These are phyloP conservation scores for Drosophila parvula DNA, from an alignment of 1,140 invertebrate genomes.

Conservation along the genomic window DNA sequence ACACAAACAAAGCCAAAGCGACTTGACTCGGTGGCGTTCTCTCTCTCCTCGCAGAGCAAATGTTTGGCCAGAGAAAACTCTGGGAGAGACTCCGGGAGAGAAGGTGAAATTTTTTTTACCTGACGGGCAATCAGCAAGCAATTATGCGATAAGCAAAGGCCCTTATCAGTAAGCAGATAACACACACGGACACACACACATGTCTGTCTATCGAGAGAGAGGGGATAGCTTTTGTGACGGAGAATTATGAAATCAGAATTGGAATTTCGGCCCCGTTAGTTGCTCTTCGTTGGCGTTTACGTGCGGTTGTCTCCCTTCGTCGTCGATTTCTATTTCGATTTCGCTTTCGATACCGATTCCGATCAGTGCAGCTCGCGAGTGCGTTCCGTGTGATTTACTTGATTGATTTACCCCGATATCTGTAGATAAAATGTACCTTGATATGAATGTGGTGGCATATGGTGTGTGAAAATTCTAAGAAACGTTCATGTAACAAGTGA, in stretches of 20 bases:
- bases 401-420: conserved; percentile 37
- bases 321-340: background rate
- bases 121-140: conserved; percentile 74
- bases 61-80: conserved; percentile 46
- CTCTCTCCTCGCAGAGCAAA: conserved; percentile 9
- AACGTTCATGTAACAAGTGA: background rate
- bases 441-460: conserved; percentile 28
- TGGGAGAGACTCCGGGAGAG: conserved; percentile 18
- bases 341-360: conserved; percentile 2
- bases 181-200: conserved; percentile 1
- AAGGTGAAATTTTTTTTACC: conserved; percentile 43
- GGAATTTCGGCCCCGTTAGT: conserved; percentile 59
- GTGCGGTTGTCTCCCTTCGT: conserved; percentile 62
- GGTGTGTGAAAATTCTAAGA: conserved; percentile 33
- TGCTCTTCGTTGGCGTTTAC: conserved; percentile 52
- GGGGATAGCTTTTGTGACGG: conserved; percentile 9
- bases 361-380: conserved; percentile 29
- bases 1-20: conserved; percentile 32
- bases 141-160: conserved; percentile 68
- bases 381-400: conserved; percentile 28
- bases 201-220: conserved; percentile 1
- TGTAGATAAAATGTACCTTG: conserved; percentile 30
- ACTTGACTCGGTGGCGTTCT: conserved; percentile 32
- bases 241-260: conserved; percentile 69
- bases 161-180: conserved; percentile 70